These are phyloP conservation scores for Cynopterus brachyotis DNA, from an alignment of 2,113 vertebrate genomes.

Conservation along the genomic window DNA sequence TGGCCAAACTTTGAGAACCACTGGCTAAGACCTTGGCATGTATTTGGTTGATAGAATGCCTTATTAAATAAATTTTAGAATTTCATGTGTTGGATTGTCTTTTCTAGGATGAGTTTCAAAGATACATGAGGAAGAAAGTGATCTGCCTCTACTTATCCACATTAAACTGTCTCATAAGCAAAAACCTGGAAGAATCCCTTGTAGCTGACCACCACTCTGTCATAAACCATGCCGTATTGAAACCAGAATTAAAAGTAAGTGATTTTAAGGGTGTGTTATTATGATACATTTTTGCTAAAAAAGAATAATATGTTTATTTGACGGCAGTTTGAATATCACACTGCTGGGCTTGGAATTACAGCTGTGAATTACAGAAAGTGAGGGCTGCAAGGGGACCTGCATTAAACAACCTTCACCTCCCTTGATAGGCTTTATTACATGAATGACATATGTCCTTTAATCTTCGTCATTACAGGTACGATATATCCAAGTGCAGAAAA, in stretches of 20 bases:
- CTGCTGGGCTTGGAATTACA: background rate
- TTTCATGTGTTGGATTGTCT: background rate
- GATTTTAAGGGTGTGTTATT: background rate
- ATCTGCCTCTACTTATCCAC: constrained; percentile 73
- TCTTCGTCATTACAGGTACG: constrained; percentile 76
- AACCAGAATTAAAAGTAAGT: constrained; percentile 81
- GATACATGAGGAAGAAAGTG: constrained; percentile 77
- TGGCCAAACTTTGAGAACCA: background rate
- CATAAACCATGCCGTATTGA: constrained; percentile 77
- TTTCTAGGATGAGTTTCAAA: constrained; percentile 83
- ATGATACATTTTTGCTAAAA: background rate
- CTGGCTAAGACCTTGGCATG: background rate
- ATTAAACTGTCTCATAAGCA: constrained; percentile 24
- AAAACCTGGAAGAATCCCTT: background rate
- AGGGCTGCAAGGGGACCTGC: rapidly evolving
- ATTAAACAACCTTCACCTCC: background rate
- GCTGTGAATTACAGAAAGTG: background rate
- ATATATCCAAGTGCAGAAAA: constrained; percentile 84
- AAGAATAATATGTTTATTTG: background rate
- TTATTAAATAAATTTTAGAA: background rate
- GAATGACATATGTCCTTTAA: background rate
- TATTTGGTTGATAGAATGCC: background rate
- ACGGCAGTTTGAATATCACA: background rate
- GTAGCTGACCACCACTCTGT: constrained; percentile 77
- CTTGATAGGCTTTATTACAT: background rate